Evolutionary conservation across 1,140 invertebrate genomes (phyloP).

Genomic region (Papilio glaucus): DNA sequence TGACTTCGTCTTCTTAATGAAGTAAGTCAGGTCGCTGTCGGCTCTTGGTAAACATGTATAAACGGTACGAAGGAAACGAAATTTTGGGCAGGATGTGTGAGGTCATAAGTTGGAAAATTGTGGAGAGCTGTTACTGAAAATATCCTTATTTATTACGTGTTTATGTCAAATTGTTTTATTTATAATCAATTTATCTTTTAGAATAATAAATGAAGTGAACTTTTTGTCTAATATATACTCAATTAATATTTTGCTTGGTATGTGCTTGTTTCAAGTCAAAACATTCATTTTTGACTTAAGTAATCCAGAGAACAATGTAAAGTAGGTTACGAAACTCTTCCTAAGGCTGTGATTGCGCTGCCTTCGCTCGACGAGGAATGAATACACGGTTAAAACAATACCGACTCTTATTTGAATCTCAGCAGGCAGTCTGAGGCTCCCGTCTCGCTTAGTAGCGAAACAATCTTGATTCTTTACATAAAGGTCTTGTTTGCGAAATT

Average conservation of each 20-base stretch:
- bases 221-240: background rate
- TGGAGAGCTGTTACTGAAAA: too few species aligned
- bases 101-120: too few species aligned
- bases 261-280: background rate
- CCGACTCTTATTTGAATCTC: constrained; percentile 31
- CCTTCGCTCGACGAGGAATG: constrained; percentile 29
- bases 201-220: too few species aligned
- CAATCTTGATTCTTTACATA: constrained; percentile 28
- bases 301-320: constrained; percentile 31
- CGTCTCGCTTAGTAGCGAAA: constrained; percentile 26
- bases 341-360: constrained; percentile 14
- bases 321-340: constrained; percentile 35
- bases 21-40: too few species aligned
- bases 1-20: too few species aligned
- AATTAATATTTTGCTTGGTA: background rate
- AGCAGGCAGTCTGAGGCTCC: constrained; percentile 18
- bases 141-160: too few species aligned
- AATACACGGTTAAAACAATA: constrained; percentile 37
- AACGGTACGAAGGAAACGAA: too few species aligned
- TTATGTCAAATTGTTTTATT: too few species aligned
- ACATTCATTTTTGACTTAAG: constrained; percentile 10
- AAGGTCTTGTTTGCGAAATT: constrained; percentile 34
- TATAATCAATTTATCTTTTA: too few species aligned
- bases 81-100: too few species aligned
- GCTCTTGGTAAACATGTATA: too few species aligned